Conservation (phyloP, 2,113 vertebrate genomes). For the Turdus rufiventris region DNA sequence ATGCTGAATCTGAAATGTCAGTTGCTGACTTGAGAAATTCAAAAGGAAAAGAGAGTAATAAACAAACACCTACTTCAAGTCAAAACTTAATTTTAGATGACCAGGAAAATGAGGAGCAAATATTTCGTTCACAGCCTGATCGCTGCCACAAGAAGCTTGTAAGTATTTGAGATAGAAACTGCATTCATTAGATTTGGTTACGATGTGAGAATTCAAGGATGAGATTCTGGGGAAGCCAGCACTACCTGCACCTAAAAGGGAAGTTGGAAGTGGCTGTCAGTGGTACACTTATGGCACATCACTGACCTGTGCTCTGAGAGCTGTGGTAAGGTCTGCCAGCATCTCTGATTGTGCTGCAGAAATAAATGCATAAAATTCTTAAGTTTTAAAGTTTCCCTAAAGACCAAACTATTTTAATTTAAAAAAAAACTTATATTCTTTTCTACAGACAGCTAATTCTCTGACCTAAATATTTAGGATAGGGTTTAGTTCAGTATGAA, state of each 20-base stretch:
- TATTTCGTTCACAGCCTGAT: slow-evolving; percentile 72
- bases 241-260: neutral
- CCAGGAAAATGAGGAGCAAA: slow-evolving; percentile 66
- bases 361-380: neutral
- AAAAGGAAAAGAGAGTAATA: slow-evolving; percentile 57
- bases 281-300: neutral
- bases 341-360: neutral
- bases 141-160: slow-evolving; percentile 72
- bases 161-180: neutral
- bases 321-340: neutral
- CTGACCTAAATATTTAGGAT: neutral
- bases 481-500: neutral
- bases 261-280: neutral
- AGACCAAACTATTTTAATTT: neutral
- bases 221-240: neutral
- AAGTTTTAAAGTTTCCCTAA: neutral
- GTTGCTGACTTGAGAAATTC: slow-evolving; percentile 60
- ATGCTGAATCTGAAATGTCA: slow-evolving; percentile 56
- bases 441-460: neutral
- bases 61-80: slow-evolving; percentile 36
- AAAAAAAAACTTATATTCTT: neutral
- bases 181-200: neutral
- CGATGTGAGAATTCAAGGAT: neutral
- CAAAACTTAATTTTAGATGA: slow-evolving; percentile 63
- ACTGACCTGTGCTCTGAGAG: neutral